These are phyloP conservation scores for Tamias sibiricus DNA, from an alignment of 2,113 vertebrate genomes.

Conservation along the genomic window DNA sequence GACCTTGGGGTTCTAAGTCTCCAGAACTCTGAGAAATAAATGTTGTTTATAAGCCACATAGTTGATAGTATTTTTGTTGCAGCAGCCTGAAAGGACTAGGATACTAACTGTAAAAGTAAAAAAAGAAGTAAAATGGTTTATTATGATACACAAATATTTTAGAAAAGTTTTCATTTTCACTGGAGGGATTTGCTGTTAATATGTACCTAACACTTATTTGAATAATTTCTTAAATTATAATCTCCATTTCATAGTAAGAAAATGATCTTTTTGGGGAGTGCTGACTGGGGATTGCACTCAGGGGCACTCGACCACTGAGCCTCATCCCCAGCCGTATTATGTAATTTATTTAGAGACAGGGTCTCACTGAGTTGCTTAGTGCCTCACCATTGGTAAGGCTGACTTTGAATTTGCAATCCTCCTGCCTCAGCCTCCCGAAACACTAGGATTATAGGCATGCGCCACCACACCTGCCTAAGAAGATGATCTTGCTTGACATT, in stretches of 20 bases:
- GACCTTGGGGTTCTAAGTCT: neutral
- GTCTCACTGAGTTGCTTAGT: no score
- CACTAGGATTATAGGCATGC: no score
- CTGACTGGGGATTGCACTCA: no score
- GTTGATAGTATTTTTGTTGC: neutral
- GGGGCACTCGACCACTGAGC: no score
- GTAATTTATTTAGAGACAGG: no score
- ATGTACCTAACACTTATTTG: neutral
- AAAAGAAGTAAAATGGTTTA: neutral
- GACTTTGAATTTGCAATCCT: no score
- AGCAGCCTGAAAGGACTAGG: neutral
- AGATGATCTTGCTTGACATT: slow-evolving; percentile 39
- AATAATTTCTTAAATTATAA: slow-evolving; percentile 45
- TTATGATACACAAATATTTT: neutral
- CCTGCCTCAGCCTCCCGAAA: no score
- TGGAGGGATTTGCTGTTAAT: neutral
- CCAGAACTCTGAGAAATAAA: neutral
- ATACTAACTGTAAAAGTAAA: neutral
- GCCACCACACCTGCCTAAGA: neutral
- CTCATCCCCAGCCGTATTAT: no score
- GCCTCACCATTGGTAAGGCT: no score
- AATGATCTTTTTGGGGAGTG: neutral
- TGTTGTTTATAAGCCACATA: neutral
- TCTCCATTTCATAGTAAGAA: neutral
- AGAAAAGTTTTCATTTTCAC: slow-evolving; percentile 23